Conservation (phyloP, 2,113 vertebrate genomes). For the Holacanthus passer region DNA sequence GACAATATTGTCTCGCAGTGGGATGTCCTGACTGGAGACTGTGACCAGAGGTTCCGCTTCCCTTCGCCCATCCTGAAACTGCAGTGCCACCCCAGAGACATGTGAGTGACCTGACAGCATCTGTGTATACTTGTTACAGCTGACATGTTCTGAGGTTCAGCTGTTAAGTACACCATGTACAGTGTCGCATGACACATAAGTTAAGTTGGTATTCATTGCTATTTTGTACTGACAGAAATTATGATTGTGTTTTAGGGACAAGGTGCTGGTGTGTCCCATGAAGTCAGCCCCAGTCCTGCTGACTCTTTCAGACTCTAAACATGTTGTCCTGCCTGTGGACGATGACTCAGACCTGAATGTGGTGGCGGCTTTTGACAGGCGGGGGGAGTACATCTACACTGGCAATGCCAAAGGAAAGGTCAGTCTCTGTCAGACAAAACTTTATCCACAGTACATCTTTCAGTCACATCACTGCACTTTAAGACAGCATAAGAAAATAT, state of each 20-base stretch:
- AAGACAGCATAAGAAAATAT: not conserved
- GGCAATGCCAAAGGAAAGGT: constrained; percentile 99
- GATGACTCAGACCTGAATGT: constrained; percentile 98
- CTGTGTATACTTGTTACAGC: not conserved
- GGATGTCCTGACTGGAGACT: constrained; percentile 97
- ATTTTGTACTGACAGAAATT: not conserved
- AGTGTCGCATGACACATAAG: not conserved
- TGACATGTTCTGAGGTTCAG: not conserved
- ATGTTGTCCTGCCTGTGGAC: constrained; percentile 96
- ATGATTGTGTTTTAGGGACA: constrained; percentile 86
- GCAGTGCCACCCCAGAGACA: constrained; percentile 96
- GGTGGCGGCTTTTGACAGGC: constrained; percentile 96
- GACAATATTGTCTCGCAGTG: constrained; percentile 99
- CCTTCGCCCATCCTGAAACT: constrained; percentile 97
- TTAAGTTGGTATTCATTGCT: not conserved
- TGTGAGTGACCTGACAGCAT: constrained; percentile 85
- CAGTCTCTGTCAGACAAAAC: constrained; percentile 48
- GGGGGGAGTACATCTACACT: constrained; percentile 98
- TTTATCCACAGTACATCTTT: too few relatives aligned
- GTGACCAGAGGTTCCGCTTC: constrained; percentile 97
- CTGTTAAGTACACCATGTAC: too few relatives aligned
- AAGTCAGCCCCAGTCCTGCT: constrained; percentile 97
- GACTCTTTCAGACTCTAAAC: constrained; percentile 95
- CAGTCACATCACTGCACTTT: not conserved
- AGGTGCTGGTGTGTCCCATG: constrained; percentile 98